Conservation (phyloP, 2,888 invertebrate species). For the Apotomis capreana region DNA sequence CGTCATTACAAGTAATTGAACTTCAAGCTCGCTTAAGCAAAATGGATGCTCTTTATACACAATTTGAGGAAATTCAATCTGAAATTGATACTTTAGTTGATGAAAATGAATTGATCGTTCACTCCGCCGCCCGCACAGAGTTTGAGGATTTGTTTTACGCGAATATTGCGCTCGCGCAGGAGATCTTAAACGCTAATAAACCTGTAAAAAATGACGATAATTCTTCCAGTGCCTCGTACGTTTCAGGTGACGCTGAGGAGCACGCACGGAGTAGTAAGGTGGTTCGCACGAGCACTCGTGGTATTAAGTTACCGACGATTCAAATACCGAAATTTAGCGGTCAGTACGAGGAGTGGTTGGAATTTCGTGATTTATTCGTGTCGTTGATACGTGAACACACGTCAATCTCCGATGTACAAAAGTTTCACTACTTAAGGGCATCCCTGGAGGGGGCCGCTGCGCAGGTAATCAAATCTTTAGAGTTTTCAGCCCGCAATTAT, state of each 20-base stretch:
- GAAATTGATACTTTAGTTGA: too few relatives aligned
- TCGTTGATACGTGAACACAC: constrained; percentile 36
- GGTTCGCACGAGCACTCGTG: constrained; percentile 16
- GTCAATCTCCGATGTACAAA: constrained; percentile 34
- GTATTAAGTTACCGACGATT: constrained; percentile 28
- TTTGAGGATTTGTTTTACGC: too few relatives aligned
- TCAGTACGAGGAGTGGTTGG: constrained; percentile 37
- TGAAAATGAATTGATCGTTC: too few relatives aligned
- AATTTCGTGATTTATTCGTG: constrained; percentile 36
- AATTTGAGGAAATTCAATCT: constrained; percentile 10
- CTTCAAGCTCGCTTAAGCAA: too few relatives aligned
- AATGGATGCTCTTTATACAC: background rate
- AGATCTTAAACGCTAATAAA: constrained; percentile 22
- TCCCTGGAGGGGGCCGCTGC: constrained; percentile 38
- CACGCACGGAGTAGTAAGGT: background rate
- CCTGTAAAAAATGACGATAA: constrained; percentile 10
- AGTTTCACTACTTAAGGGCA: constrained; percentile 42
- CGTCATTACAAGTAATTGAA: too few relatives aligned
- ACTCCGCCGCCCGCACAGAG: too few relatives aligned
- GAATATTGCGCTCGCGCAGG: constrained; percentile 1
- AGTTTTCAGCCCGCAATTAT: too few relatives aligned
- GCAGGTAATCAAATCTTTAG: constrained; percentile 42
- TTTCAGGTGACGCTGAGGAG: constrained; percentile 20
- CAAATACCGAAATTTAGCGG: constrained; percentile 30
- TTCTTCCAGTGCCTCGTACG: constrained; percentile 15